Percentiles rank a stretch among this genome's conserved stretches.
Evolutionary conservation across 2,113 vertebrate species (phyloP).

Genomic region (Lethenteron camtschaticum): DNA sequence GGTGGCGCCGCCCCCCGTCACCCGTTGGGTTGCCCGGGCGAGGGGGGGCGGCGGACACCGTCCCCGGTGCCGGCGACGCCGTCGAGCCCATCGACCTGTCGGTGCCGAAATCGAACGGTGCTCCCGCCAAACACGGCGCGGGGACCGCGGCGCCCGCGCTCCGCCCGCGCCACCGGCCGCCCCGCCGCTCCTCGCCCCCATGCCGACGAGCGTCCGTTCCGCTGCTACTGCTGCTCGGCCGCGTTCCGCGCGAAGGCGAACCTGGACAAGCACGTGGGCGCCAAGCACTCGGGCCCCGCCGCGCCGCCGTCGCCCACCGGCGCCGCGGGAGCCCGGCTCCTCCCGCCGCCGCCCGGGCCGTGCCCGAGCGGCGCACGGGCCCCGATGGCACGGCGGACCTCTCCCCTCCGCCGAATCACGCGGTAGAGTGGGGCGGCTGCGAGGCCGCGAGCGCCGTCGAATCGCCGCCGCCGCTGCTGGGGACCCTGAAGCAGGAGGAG

Average conservation of each 20-base stretch:
- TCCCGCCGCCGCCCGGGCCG: constrained; percentile 29
- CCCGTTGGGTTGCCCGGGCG: no score
- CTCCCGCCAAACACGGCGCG: constrained; percentile 25
- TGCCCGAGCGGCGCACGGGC: no score
- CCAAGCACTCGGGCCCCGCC: no score
- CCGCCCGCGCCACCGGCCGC: constrained; percentile 21
- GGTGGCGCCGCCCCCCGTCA: no score
- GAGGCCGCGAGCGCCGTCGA: no score
- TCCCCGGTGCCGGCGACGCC: constrained; percentile 8
- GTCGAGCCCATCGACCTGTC: constrained; percentile 82
- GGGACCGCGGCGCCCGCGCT: constrained; percentile 11
- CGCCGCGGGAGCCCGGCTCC: constrained; percentile 25
- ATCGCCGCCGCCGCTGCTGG: no score
- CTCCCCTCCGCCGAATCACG: no score
- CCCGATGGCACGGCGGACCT: no score
- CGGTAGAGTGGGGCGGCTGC: no score
- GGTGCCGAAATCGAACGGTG: constrained; percentile 30
- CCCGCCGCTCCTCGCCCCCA: constrained; percentile 14
- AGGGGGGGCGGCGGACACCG: no score
- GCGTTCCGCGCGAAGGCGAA: constrained; percentile 18
- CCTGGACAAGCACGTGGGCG: constrained; percentile 28
- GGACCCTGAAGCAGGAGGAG: no score
- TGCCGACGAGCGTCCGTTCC: constrained; percentile 16
- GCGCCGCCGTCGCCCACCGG: constrained; percentile 32
- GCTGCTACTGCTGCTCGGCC: constrained; percentile 16